Evolutionary conservation across 1,140 invertebrate species (phyloP), one percentile per base, ranked within the genome.

Genomic region (Tetramorium parvispinum): DNA sequence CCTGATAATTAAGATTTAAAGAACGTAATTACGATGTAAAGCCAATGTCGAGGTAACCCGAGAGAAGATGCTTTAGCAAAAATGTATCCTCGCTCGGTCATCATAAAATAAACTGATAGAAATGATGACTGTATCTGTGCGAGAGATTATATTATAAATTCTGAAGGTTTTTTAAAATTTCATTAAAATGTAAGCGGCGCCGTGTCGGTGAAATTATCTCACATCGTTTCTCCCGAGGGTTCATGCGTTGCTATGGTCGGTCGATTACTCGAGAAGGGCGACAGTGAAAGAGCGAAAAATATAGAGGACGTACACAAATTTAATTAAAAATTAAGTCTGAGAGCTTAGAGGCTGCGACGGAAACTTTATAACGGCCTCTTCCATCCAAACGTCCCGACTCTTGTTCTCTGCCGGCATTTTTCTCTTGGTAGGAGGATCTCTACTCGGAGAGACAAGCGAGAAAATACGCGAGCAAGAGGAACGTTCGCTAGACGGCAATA

Each of bases 401-500:
- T n/a, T 59, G 40, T 32, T 32, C 24, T 75, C 40, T 2, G 8
- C 55, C 24, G 37, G 24, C 37, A 49, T 75, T 61, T 43, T 75
- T 53, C 24, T 59, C 55, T 55, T 13, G 27, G 24, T 53, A 83
- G 68, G 55, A 59, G 37, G 53, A 40, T 82, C 79, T 43, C 66
- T 18, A 24, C 24, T 46, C 68, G 21, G 10, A 76, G 75, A 43
- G 63, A 81, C 77, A 81, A 53, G 63, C 46, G 13, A 51, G 85
- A 86, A 86, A 86, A 86, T 81, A 86, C 76, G 61, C 49, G 24
- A 65, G 85, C 37, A 86, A 82, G 85, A 81, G 85, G 40, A 86
- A 86, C 85, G 63, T 86, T 27, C 85, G 76, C 63, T 68, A 82
- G 85, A 82, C 85, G 63, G 85, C 63, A 86, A 86, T 86, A 86